phyloP scores from a whole-genome alignment of 64 coral and sea anemone species.

The Pocillopora verrucosa region DNA sequence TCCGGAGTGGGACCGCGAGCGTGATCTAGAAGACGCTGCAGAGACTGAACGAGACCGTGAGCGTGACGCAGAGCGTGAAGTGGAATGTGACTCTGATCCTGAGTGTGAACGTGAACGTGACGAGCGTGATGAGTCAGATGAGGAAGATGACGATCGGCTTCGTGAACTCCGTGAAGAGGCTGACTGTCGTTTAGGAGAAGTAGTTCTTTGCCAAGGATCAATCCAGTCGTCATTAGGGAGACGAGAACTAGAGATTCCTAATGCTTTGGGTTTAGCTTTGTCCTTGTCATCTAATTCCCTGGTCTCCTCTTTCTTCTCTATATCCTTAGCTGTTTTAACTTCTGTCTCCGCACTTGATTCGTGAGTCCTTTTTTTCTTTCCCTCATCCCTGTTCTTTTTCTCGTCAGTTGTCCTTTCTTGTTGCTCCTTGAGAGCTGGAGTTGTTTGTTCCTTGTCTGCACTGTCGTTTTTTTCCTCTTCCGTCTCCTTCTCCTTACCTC shows the following conservation, averaged over 20 bases:
- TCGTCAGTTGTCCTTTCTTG: slow-evolving; percentile 23
- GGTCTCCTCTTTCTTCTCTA: slow-evolving; percentile 26
- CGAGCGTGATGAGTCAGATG: slow-evolving; percentile 83
- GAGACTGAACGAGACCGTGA: slow-evolving; percentile 72
- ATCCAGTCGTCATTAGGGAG: slow-evolving; percentile 83
- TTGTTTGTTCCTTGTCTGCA: slow-evolving; percentile 5
- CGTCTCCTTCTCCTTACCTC: not conserved
- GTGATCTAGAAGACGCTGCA: slow-evolving; percentile 48
- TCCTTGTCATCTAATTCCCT: slow-evolving; percentile 52
- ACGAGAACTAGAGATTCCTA: slow-evolving; percentile 82
- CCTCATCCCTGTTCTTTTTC: slow-evolving; percentile 50
- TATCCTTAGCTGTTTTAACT: slow-evolving; percentile 26
- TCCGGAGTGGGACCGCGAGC: slow-evolving; percentile 60
- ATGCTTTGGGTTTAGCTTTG: slow-evolving; percentile 46
- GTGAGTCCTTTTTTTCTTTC: not conserved
- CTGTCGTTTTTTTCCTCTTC: not conserved
- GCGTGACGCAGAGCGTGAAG: slow-evolving; percentile 62
- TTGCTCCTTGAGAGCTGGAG: not conserved
- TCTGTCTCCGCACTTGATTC: not conserved
- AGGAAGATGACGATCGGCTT: slow-evolving; percentile 79
- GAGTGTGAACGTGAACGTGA: slow-evolving; percentile 76
- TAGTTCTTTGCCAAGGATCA: slow-evolving; percentile 85
- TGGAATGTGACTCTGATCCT: slow-evolving; percentile 70
- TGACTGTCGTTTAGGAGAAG: slow-evolving; percentile 84
- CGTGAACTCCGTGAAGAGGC: slow-evolving; percentile 60